Base-by-base conservation (phyloP, 2,113 vertebrate genomes). In the Gallinago undulata region DNA sequence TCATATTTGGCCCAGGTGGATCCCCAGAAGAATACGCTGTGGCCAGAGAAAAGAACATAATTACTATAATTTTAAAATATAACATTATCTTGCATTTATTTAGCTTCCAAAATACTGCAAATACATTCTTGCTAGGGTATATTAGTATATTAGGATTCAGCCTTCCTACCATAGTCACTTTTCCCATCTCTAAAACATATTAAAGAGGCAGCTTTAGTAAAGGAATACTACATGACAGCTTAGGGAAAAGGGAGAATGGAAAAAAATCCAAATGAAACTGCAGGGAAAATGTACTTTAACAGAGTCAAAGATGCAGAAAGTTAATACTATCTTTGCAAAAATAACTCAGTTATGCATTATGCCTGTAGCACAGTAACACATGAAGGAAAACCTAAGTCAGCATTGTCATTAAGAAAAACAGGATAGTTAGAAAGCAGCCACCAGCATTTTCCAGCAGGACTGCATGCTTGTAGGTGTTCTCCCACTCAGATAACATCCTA, bases 41-140 rank as follows among this genome's bases (percentile, higher is more conserved):
- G 81, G 80, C 79, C 95, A 89, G 53, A 93, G 55, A 68, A 87
- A 94, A 95, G 19, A 95, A 93, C 22, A 70, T 37, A 39, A 95
- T 85, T 79, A 82, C n/a, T 57, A 27, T 62, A 39, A 73, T 62
- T 95, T 87, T 53, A 57, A 93, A 68, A 86, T 57, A 64, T 25
- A 84, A 66, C 79, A 94, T 84, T 31, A 50, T 10, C 12, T 66
- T 74, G 24, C 48, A 89, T 90, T 86, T 84, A 63, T 88, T 84
- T 75, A 87, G 27, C 53, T 84, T 89, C 37, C 63, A 87, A 91
- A 94, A 72, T 51, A 76, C 7, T n/a, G 19, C 17, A 90, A 87
- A 55, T 72, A 77, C 33, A 28, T 64, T 84, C 83, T 75, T 89
- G 21, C 25, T 78, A 51, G 17, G 47, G 16, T 22, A 35, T 59